These are phyloP conservation scores for Bovichtus diacanthus DNA, from an alignment of 2,797 vertebrate species.

Conservation along the genomic window DNA sequence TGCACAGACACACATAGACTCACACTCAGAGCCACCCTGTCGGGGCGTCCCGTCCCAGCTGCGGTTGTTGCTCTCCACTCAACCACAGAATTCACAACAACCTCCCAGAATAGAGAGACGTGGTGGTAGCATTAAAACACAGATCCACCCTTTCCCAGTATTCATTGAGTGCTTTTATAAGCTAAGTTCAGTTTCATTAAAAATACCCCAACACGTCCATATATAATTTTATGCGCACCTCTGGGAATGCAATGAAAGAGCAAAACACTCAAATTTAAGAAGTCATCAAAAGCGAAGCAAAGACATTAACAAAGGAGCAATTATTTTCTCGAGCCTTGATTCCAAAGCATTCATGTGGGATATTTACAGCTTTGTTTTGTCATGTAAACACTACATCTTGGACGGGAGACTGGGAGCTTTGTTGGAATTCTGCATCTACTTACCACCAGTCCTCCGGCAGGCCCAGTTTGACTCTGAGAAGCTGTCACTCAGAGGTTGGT, in stretches of 20 bases:
- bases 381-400: slow-evolving; percentile 79
- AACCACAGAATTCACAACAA: slow-evolving; percentile 83
- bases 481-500: slow-evolving; percentile 48
- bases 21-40: slow-evolving; percentile 69
- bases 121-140: slow-evolving; percentile 70
- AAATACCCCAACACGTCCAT: slow-evolving; percentile 29
- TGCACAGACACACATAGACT: slow-evolving; percentile 40
- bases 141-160: slow-evolving; percentile 79
- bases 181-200: slow-evolving; percentile 48
- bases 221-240: slow-evolving; percentile 40
- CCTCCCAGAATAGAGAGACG: slow-evolving; percentile 81
- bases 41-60: slow-evolving; percentile 69
- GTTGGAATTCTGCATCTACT: slow-evolving; percentile 82
- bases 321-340: slow-evolving; percentile 38
- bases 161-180: slow-evolving; percentile 74
- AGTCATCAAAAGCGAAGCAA: slow-evolving; percentile 62
- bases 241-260: slow-evolving; percentile 56
- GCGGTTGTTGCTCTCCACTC: slow-evolving; percentile 75
- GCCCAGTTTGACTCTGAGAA: slow-evolving; percentile 27
- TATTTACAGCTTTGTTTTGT: slow-evolving; percentile 79
- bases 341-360: slow-evolving; percentile 78
- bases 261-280: slow-evolving; percentile 37
- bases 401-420: slow-evolving; percentile 62
- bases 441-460: slow-evolving; percentile 57
- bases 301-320: slow-evolving; percentile 40